phyloP scores from a whole-genome alignment of 2,113 vertebrate species.

The Nycticorax nycticorax region DNA sequence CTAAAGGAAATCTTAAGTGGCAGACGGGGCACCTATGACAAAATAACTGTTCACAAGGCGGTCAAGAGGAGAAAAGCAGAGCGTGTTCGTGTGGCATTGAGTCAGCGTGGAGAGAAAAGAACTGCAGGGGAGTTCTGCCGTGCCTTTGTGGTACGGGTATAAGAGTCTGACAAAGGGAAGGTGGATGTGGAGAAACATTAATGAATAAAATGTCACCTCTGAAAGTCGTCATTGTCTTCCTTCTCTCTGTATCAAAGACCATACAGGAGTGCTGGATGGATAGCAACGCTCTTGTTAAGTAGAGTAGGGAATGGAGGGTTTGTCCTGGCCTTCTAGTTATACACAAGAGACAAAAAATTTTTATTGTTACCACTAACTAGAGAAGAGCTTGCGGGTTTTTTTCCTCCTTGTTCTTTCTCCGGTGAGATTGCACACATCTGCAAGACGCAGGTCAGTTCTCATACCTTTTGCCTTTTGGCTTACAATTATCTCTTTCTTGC shows the following conservation, averaged over 20 bases:
- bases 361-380: background rate
- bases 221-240: background rate
- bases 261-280: background rate
- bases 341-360: background rate
- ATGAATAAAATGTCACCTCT: background rate
- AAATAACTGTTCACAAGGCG: background rate
- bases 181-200: background rate
- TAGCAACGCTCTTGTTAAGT: background rate
- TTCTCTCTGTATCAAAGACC: background rate
- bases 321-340: background rate
- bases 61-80: conserved; percentile 45
- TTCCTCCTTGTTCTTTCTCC: background rate
- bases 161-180: background rate
- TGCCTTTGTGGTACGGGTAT: background rate
- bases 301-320: background rate
- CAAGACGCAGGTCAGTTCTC: background rate
- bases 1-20: background rate
- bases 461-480: background rate
- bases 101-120: background rate
- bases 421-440: background rate
- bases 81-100: background rate
- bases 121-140: background rate
- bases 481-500: background rate
- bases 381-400: background rate
- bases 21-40: conserved; percentile 12